phyloP scores from a whole-genome alignment of 2,888 invertebrate genomes.

The Lasiommata megera region DNA sequence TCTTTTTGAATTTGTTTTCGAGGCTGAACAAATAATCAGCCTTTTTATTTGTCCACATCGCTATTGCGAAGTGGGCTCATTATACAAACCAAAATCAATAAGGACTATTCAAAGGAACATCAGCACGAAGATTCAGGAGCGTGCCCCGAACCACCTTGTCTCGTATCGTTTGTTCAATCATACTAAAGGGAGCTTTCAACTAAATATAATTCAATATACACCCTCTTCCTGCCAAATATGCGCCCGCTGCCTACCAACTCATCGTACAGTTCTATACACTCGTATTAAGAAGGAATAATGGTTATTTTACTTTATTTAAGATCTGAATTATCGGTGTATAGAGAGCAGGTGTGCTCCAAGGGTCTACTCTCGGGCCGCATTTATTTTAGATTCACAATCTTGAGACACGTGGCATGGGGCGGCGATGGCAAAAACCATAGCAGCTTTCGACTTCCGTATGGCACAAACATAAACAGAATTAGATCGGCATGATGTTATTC shows the following conservation, averaged over 20 bases:
- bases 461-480: slow-evolving; percentile 75
- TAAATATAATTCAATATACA: slow-evolving; percentile 79
- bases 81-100: slow-evolving; percentile 1
- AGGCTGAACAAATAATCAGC: too few species aligned
- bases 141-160: slow-evolving; percentile 60
- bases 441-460: slow-evolving; percentile 69
- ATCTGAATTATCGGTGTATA: slow-evolving; percentile 39
- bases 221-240: slow-evolving; percentile 80
- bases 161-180: slow-evolving; percentile 73
- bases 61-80: neutral
- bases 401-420: slow-evolving; percentile 74
- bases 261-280: slow-evolving; percentile 31
- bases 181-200: slow-evolving; percentile 70
- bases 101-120: slow-evolving; percentile 8
- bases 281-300: slow-evolving; percentile 46
- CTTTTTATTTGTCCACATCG: neutral
- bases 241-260: slow-evolving; percentile 50
- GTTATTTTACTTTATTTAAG: slow-evolving; percentile 35
- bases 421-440: slow-evolving; percentile 68
- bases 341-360: slow-evolving; percentile 74
- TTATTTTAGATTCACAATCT: slow-evolving; percentile 74
- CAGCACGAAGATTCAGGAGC: slow-evolving; percentile 6
- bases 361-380: slow-evolving; percentile 63
- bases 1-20: too few species aligned
- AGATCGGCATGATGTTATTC: slow-evolving; percentile 77